Evolutionary conservation across 2,888 invertebrate genomes (phyloP).

Genomic region (Rhimphoctona megacephalus): DNA sequence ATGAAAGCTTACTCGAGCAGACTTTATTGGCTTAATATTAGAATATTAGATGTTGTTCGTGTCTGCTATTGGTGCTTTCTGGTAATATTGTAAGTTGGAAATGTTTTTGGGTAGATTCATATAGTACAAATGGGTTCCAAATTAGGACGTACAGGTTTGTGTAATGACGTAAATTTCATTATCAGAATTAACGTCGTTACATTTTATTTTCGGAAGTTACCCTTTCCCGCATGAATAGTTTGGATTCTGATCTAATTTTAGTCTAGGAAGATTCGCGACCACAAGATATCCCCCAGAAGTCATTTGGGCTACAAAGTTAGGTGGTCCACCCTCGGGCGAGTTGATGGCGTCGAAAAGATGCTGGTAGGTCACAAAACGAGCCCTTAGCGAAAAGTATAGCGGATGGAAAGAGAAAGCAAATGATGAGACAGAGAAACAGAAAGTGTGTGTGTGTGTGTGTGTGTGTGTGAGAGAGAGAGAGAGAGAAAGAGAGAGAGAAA

Average conservation of each 20-base stretch:
- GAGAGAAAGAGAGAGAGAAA: background rate
- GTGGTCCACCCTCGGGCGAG: conserved; percentile 12
- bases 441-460: background rate
- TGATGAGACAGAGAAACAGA: background rate
- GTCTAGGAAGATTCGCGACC: background rate
- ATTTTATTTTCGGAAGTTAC: background rate
- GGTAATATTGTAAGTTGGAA: background rate
- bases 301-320: conserved; percentile 7
- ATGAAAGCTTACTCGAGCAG: background rate
- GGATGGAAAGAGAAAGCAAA: conserved; percentile 5
- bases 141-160: background rate
- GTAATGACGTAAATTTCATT: background rate
- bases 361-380: conserved; percentile 60
- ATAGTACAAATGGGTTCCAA: background rate
- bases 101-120: background rate
- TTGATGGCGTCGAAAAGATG: conserved; percentile 50
- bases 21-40: background rate
- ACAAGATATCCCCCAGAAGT: background rate
- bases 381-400: conserved; percentile 27
- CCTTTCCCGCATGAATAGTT: background rate
- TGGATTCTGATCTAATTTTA: background rate
- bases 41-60: background rate
- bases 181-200: background rate
- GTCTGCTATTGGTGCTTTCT: background rate
- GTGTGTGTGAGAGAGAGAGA: conserved; percentile 10